Conservation (phyloP, 2,797 vertebrate genomes). For the Danionella dracula region DNA sequence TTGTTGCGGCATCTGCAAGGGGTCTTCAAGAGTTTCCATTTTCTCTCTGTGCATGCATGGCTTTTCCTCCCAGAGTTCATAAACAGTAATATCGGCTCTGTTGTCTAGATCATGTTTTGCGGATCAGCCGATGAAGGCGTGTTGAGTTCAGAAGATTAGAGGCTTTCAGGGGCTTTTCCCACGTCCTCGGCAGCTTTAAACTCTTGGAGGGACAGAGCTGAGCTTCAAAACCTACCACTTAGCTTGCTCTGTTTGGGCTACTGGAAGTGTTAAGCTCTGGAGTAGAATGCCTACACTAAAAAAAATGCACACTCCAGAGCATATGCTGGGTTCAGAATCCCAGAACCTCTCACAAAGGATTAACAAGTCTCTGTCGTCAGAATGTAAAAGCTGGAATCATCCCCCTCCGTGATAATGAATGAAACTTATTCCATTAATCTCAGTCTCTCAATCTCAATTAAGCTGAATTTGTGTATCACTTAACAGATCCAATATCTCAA, state of each 20-base stretch:
- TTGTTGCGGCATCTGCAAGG: too few relatives aligned
- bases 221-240: conserved; percentile 19
- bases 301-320: background rate
- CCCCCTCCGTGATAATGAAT: too few relatives aligned
- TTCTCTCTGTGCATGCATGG: too few relatives aligned
- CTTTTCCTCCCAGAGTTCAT: background rate
- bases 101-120: conserved; percentile 28
- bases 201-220: conserved; percentile 21
- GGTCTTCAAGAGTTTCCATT: too few relatives aligned
- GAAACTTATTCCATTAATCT: too few relatives aligned
- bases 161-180: conserved; percentile 36
- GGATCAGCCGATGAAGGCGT: background rate
- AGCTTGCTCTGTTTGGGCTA: conserved; percentile 18
- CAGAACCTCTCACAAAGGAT: too few relatives aligned
- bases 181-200: conserved; percentile 19
- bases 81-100: background rate
- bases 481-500: too few relatives aligned
- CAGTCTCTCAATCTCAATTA: too few relatives aligned
- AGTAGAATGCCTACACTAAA: background rate
- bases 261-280: conserved; percentile 5
- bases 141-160: conserved; percentile 37
- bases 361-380: too few relatives aligned
- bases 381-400: too few relatives aligned
- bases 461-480: too few relatives aligned
- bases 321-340: too few relatives aligned